phyloP scores from a whole-genome alignment of 2,888 invertebrate genomes.

The Agriopis leucophaearia region DNA sequence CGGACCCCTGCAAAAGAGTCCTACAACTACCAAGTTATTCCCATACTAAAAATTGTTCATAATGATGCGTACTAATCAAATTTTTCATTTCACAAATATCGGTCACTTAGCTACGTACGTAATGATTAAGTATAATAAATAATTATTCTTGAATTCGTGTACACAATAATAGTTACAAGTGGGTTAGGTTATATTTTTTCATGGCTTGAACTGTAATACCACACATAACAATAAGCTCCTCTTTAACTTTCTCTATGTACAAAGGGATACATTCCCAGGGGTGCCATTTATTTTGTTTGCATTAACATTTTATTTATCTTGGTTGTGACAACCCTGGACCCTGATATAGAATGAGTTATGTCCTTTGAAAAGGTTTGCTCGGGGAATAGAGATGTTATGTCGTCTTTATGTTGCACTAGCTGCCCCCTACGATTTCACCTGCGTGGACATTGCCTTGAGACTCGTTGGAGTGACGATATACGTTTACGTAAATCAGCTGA shows the following conservation, averaged over 20 bases:
- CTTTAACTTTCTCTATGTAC: constrained; percentile 35
- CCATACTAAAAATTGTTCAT: too few species aligned
- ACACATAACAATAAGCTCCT: constrained; percentile 32
- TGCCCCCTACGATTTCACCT: too few species aligned
- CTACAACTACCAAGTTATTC: too few species aligned
- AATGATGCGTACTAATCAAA: too few species aligned
- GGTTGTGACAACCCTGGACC: constrained; percentile 28
- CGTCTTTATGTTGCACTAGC: constrained; percentile 6
- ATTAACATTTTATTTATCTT: constrained; percentile 35
- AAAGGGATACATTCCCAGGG: constrained; percentile 25
- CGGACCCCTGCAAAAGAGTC: too few species aligned
- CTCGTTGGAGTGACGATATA: too few species aligned
- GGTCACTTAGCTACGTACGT: too few species aligned
- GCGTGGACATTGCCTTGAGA: too few species aligned
- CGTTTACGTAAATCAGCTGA: too few species aligned
- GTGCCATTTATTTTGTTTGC: constrained; percentile 35
- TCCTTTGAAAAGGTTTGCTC: constrained; percentile 19
- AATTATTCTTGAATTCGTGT: too few species aligned
- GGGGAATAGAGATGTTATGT: constrained; percentile 19
- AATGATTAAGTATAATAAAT: too few species aligned
- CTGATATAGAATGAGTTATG: constrained; percentile 33
- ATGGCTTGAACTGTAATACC: constrained; percentile 15
- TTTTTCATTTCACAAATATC: too few species aligned
- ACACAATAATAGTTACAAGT: neutral
- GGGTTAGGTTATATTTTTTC: constrained; percentile 1